A percentile compares a stretch with the other conserved stretches of the same genome.
These are phyloP conservation scores for Eulemur mongoz DNA, from an alignment of 2,797 vertebrate species.

Conservation along the genomic window DNA sequence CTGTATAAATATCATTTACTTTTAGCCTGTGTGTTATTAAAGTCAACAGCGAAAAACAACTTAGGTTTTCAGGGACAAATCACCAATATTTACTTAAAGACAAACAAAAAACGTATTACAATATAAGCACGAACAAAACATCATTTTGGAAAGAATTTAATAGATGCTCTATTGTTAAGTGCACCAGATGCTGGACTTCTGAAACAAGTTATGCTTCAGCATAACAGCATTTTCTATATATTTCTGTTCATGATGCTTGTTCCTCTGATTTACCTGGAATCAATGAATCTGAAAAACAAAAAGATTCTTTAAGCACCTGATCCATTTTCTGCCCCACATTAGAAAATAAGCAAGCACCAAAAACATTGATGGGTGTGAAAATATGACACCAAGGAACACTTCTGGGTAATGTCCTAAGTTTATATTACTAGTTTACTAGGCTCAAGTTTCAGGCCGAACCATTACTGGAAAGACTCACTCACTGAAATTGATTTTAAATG, in stretches of 20 bases:
- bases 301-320: not conserved
- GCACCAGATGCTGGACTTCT: not conserved
- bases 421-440: not conserved
- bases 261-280: conserved; percentile 34
- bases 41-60: not conserved
- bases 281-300: conserved; percentile 38
- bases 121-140: no score
- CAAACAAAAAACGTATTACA: no score
- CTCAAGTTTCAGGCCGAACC: not conserved
- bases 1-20: not conserved
- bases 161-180: no score
- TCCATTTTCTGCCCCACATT: not conserved
- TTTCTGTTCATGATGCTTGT: not conserved
- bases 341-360: not conserved
- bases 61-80: not conserved
- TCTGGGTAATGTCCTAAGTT: not conserved
- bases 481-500: not conserved
- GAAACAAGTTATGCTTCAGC: not conserved
- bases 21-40: not conserved
- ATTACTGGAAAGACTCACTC: not conserved
- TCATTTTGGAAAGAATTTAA: no score
- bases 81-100: not conserved
- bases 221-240: not conserved
- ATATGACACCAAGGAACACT: not conserved
- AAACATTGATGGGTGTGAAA: not conserved